Evolutionary conservation across 2,113 vertebrate genomes (phyloP).

Genomic region (Narcine bancroftii): DNA sequence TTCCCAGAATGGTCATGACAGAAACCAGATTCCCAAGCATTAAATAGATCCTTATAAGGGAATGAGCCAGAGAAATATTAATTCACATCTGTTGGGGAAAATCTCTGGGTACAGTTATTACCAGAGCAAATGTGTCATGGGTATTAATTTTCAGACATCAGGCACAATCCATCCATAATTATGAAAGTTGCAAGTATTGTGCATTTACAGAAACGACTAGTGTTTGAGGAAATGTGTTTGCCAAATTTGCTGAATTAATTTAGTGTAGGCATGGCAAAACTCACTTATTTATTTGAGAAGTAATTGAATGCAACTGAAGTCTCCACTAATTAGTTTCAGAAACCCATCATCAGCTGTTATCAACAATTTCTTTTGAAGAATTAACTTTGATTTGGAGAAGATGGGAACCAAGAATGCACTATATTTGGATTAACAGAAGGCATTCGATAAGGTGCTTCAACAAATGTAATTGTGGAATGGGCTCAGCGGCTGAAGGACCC

Average conservation of each 20-base stretch:
- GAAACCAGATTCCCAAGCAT: constrained; percentile 14
- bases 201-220: not conserved
- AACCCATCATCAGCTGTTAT: not conserved
- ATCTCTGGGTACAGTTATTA: not conserved
- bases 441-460: too few species aligned
- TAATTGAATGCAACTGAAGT: not conserved
- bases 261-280: too few species aligned
- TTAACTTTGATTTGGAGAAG: too few species aligned
- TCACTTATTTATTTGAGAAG: not conserved
- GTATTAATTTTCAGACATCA: constrained; percentile 18
- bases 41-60: not conserved
- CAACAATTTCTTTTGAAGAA: not conserved
- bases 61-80: constrained; percentile 18
- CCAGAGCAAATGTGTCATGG: constrained; percentile 19
- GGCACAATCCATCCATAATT: not conserved
- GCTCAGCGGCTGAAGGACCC: too few species aligned
- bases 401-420: too few species aligned
- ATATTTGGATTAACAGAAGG: too few species aligned
- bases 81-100: constrained; percentile 24
- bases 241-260: not conserved
- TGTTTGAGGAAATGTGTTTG: constrained; percentile 1
- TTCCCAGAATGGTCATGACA: constrained; percentile 16
- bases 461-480: too few species aligned
- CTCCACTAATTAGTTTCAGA: not conserved
- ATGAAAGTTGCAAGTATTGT: not conserved